phyloP scores from a whole-genome alignment of 2,888 invertebrate species.

The Synergus japonicus region DNA sequence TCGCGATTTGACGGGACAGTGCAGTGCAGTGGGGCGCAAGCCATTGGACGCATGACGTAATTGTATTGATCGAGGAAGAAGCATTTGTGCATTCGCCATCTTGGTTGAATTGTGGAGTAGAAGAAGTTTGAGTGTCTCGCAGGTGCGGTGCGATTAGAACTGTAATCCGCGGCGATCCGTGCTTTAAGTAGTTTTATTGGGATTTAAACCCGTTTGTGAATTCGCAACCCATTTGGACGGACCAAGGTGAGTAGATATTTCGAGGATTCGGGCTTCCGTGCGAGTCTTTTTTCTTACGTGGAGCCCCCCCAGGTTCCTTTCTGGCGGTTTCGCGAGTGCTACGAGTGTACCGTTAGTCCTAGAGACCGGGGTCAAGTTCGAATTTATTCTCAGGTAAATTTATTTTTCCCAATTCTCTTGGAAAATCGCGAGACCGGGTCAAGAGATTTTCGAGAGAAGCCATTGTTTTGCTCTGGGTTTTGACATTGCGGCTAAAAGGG shows the following conservation, averaged over 20 bases:
- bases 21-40: conserved; percentile 41
- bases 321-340: conserved; percentile 44
- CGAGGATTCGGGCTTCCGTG: conserved; percentile 36
- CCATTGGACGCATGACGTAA: conserved; percentile 77
- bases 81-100: conserved; percentile 78
- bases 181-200: conserved; percentile 74
- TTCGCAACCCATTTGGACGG: conserved; percentile 87
- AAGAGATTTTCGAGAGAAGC: conserved; percentile 16
- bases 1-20: conserved; percentile 22
- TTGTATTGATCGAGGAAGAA: conserved; percentile 78
- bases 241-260: conserved; percentile 83
- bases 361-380: background rate
- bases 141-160: conserved; percentile 67
- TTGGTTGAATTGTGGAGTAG: conserved; percentile 77
- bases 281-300: conserved; percentile 77
- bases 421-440: background rate
- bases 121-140: conserved; percentile 72
- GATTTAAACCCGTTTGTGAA: conserved; percentile 80
- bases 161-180: conserved; percentile 76
- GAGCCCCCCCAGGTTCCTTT: conserved; percentile 50
- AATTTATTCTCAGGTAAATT: background rate
- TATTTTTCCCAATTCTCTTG: background rate
- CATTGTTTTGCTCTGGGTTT: conserved; percentile 52
- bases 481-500: conserved; percentile 56
- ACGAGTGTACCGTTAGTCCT: conserved; percentile 36